These are phyloP conservation scores for Pectinophora gossypiella DNA, from an alignment of 1,140 invertebrate genomes.

Conservation along the genomic window DNA sequence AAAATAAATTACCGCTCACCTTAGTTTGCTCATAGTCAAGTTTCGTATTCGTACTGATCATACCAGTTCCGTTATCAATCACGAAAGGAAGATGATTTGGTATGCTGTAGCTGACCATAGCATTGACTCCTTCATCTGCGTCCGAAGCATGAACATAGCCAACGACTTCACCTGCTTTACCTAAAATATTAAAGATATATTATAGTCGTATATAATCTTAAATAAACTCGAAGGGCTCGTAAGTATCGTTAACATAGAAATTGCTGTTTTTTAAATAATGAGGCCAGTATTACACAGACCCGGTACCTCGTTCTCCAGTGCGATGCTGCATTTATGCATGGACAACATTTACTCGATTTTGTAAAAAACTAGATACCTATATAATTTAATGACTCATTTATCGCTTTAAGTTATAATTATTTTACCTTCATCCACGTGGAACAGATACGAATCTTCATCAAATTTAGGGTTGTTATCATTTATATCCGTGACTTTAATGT, in stretches of 20 bases:
- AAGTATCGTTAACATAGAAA: too few species aligned
- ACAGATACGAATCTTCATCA: constrained; percentile 84
- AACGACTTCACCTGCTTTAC: constrained; percentile 40
- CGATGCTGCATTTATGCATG: too few species aligned
- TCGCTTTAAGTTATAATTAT: not conserved
- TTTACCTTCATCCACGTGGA: constrained; percentile 88
- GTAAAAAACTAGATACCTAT: not conserved
- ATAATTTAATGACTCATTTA: not conserved
- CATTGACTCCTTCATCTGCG: constrained; percentile 85
- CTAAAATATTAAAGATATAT: too few species aligned
- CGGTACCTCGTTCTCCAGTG: too few species aligned
- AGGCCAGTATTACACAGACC: too few species aligned
- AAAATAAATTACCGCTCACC: constrained; percentile 59
- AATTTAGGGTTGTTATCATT: constrained; percentile 94
- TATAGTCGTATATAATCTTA: too few species aligned
- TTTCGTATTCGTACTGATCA: constrained; percentile 84
- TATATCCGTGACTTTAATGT: constrained; percentile 92
- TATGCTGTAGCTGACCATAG: constrained; percentile 81
- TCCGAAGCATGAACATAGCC: constrained; percentile 90
- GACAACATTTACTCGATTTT: not conserved
- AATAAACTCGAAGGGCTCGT: too few species aligned
- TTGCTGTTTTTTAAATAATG: too few species aligned
- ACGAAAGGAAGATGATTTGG: constrained; percentile 86
- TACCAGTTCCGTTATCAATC: constrained; percentile 86
- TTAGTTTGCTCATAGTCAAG: constrained; percentile 90